phyloP scores from a whole-genome alignment of 2,113 vertebrate species.

The Rhagologus leucostigma region DNA sequence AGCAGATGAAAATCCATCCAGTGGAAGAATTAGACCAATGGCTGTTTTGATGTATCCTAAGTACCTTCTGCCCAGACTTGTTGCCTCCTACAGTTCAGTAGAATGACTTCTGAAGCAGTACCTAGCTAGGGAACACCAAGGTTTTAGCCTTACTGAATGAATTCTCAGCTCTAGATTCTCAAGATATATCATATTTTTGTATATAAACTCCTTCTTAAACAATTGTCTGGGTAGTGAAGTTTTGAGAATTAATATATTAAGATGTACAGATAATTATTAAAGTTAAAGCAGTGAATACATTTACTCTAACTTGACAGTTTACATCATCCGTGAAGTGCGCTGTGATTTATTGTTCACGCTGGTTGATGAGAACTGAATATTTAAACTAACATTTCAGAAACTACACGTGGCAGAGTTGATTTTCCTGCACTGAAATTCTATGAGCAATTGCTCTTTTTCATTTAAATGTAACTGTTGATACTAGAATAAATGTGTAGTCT shows the following conservation, averaged over 20 bases:
- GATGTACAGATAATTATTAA: background rate
- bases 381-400: slow-evolving; percentile 6
- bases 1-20: background rate
- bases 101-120: background rate
- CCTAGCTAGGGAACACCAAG: background rate
- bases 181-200: background rate
- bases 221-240: background rate
- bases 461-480: slow-evolving; percentile 30
- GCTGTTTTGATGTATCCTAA: background rate
- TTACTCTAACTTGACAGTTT: background rate
- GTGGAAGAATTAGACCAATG: background rate
- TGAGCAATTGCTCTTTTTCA: slow-evolving; percentile 20
- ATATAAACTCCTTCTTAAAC: background rate
- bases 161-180: background rate
- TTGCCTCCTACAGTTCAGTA: background rate
- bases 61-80: background rate
- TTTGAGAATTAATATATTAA: background rate
- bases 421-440: slow-evolving; percentile 12
- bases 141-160: background rate
- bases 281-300: background rate
- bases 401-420: background rate
- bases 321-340: background rate
- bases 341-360: slow-evolving; percentile 9
- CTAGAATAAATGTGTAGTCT: slow-evolving; percentile 25
- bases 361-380: background rate